phyloP scores from a whole-genome alignment of 2,888 invertebrate genomes.

The Metellina segmentata region DNA sequence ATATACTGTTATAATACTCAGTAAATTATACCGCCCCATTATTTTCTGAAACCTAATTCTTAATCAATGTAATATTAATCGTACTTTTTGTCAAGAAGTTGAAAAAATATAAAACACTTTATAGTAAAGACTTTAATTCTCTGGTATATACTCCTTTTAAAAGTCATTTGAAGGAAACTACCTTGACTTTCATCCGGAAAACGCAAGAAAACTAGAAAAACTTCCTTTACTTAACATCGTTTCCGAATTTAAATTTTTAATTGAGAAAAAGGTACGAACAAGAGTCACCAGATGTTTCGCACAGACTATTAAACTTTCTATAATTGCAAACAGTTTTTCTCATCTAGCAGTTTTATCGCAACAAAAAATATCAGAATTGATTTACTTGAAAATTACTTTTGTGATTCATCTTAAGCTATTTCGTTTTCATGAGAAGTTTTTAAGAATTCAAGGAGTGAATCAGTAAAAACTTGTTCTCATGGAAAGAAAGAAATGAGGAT shows the following conservation, averaged over 20 bases:
- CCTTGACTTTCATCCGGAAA: neutral
- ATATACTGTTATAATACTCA: too few species aligned
- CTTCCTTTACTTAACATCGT: neutral
- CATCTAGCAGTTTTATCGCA: neutral
- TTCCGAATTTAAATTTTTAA: neutral
- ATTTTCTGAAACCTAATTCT: too few species aligned
- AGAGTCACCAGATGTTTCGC: neutral
- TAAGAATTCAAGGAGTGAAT: neutral
- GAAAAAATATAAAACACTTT: too few species aligned
- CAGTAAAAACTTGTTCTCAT: neutral
- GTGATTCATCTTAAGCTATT: neutral
- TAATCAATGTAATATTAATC: too few species aligned
- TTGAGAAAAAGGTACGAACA: neutral
- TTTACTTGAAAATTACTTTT: neutral
- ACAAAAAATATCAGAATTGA: neutral
- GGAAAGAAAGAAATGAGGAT: neutral
- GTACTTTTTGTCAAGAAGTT: too few species aligned
- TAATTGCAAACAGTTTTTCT: neutral
- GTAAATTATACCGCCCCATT: too few species aligned
- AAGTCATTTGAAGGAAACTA: too few species aligned
- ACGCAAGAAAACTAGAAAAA: neutral
- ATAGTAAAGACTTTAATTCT: too few species aligned
- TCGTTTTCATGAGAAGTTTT: neutral
- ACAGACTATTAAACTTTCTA: neutral
- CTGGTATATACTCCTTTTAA: too few species aligned